A percentile compares a stretch with the other conserved stretches of the same genome.
Conservation (phyloP, 2,113 vertebrate genomes). For the Oreochromis aureus region DNA sequence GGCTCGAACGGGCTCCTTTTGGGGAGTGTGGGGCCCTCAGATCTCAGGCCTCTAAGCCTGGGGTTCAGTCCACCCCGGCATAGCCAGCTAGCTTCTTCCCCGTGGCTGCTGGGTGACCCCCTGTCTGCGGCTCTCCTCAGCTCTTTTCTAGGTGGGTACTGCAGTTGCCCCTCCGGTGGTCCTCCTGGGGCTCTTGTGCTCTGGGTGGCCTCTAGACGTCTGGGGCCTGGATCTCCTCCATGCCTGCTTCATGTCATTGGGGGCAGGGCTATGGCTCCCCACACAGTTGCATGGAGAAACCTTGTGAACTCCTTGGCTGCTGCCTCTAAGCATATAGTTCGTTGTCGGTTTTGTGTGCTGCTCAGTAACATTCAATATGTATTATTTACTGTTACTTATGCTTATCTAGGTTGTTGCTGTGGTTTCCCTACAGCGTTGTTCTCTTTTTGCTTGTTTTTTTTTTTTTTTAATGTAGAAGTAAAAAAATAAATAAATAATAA, state of each 20-base stretch:
- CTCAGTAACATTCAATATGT: not conserved
- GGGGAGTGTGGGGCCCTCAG: not conserved
- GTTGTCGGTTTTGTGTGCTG: not conserved
- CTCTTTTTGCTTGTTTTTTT: not conserved
- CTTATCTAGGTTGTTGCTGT: not conserved
- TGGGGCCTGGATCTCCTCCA: not conserved
- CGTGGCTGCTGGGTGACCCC: not conserved
- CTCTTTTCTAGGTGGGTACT: not conserved
- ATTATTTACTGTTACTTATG: not conserved
- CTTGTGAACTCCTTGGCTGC: not conserved
- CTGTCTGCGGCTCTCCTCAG: not conserved
- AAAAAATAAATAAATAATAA: not conserved
- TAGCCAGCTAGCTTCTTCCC: not conserved
- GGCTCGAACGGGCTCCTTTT: not conserved
- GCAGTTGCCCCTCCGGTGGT: not conserved
- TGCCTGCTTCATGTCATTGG: not conserved
- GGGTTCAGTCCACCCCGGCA: not conserved
- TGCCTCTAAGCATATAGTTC: not conserved
- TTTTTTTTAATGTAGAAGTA: not conserved
- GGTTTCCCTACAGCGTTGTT: not conserved
- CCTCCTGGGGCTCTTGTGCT: not conserved
- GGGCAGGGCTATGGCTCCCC: not conserved
- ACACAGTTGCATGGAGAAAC: not conserved
- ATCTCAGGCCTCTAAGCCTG: not conserved
- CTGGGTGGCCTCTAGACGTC: not conserved